Evolutionary conservation across 2,888 invertebrate species (phyloP), one percentile per base, ranked within the genome.

Genomic region (Desoria tigrina): DNA sequence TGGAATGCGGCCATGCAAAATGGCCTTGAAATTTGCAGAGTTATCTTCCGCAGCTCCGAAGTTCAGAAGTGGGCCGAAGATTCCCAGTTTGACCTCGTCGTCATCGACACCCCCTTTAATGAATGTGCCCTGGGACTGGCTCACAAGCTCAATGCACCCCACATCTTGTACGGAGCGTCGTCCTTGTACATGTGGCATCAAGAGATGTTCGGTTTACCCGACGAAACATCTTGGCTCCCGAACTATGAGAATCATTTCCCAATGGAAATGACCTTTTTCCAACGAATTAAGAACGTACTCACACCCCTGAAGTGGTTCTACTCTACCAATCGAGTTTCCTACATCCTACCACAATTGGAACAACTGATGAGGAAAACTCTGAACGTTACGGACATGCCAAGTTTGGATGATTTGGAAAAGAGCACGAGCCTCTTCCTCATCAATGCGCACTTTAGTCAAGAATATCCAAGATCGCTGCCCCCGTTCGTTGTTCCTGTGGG

Each of bases 121-220:
- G 71, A 71, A 16, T 71, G 71, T 63, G 71, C 60, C 18, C 61
- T 68, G 37, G 68, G 64, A 0, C 42, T 71, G 21, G 68, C 66
- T 1, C 63, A 50, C 39, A 68, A 68, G n/a, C 42, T 71, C 21
- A 61, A 66, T 18, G 57, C 57, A 1, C 65, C 65, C 4, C 61
- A 64, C 26, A 59, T 64, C 4, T 42, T 66, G 14, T 71, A 61
- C 61, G 51, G 60, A n/a, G 54, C 66, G 0, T 58, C 68, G 1
- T 27, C 65, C 1, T 62, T 71, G 6, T 70, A 71, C 26, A 57
- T 62, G 16, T 74, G 73, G 73, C 65, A 63, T 18, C 56, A 61
- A 14, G 71, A 71, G 26, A 23, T 61, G 1, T 59, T 65, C 37
- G 68, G 71, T 11, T 53, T 71, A 1, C 21, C 56, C 7, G 66